Percentiles rank a stretch among this genome's conserved stretches.
phyloP scores from a whole-genome alignment of 2,888 invertebrate species.

The Hydroisotoma schaefferi region DNA sequence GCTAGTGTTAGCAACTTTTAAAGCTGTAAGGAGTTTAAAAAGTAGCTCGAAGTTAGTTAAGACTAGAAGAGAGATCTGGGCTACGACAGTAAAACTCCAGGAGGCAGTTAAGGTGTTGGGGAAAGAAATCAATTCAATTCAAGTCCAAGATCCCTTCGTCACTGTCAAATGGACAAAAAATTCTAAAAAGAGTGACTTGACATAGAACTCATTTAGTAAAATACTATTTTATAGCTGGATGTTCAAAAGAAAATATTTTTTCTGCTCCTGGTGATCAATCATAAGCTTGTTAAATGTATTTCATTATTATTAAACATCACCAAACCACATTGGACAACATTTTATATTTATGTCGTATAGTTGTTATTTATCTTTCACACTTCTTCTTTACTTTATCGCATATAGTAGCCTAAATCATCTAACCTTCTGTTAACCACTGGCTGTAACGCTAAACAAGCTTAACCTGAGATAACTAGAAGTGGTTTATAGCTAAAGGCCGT shows the following conservation, averaged over 20 bases:
- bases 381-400: too few species aligned
- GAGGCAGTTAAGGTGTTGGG: slow-evolving; percentile 6
- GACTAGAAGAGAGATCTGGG: background rate
- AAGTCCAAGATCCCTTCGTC: slow-evolving; percentile 13
- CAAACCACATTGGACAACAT: background rate
- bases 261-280: slow-evolving; percentile 32
- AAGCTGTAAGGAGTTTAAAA: too few species aligned
- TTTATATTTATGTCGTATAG: too few species aligned
- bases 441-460: too few species aligned
- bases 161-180: slow-evolving; percentile 11
- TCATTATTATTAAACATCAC: slow-evolving; percentile 1
- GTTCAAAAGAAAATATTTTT: slow-evolving; percentile 4
- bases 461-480: too few species aligned
- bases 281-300: slow-evolving; percentile 7
- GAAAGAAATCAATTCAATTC: slow-evolving; percentile 16
- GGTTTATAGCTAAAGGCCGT: too few species aligned
- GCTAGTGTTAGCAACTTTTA: too few species aligned
- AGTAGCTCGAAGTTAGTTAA: too few species aligned
- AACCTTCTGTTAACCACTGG: too few species aligned
- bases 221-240: background rate
- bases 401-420: too few species aligned
- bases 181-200: background rate
- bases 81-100: slow-evolving; percentile 11
- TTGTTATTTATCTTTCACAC: too few species aligned
- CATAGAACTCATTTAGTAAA: slow-evolving; percentile 1